These are phyloP conservation scores for Rousettus leschenaultii DNA, from an alignment of 2,113 vertebrate species.

Conservation along the genomic window DNA sequence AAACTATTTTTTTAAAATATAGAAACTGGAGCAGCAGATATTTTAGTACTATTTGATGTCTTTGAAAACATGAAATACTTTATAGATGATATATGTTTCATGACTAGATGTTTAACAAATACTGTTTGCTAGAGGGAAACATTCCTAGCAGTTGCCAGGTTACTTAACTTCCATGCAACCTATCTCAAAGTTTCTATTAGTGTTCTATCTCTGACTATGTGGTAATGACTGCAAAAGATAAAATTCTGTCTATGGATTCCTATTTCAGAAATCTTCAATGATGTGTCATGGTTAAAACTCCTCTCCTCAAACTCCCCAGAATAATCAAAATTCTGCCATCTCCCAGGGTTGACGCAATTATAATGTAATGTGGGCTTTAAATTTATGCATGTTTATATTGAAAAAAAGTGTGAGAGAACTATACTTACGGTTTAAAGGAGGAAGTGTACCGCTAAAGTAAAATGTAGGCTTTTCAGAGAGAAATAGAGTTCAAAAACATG, in stretches of 20 bases:
- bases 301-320: not conserved
- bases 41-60: not conserved
- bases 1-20: not conserved
- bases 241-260: slow-evolving; percentile 38
- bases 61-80: not conserved
- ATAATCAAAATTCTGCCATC: slow-evolving; percentile 13
- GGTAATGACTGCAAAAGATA: slow-evolving; percentile 26
- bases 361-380: not conserved
- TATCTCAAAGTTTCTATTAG: not conserved
- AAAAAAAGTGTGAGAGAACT: not conserved
- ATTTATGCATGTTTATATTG: slow-evolving; percentile 33
- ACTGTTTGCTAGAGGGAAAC: slow-evolving; percentile 33
- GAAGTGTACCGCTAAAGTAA: not conserved
- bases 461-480: not conserved
- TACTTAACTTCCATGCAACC: not conserved
- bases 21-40: not conserved
- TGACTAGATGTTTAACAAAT: not conserved
- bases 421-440: not conserved
- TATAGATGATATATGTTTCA: slow-evolving; percentile 24
- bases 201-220: not conserved
- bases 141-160: not conserved
- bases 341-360: not conserved
- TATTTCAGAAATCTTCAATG: slow-evolving; percentile 37
- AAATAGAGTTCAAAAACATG: not conserved
- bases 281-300: not conserved